These are phyloP conservation scores for Timema cristinae DNA, from an alignment of 2,888 invertebrate genomes.

Conservation along the genomic window DNA sequence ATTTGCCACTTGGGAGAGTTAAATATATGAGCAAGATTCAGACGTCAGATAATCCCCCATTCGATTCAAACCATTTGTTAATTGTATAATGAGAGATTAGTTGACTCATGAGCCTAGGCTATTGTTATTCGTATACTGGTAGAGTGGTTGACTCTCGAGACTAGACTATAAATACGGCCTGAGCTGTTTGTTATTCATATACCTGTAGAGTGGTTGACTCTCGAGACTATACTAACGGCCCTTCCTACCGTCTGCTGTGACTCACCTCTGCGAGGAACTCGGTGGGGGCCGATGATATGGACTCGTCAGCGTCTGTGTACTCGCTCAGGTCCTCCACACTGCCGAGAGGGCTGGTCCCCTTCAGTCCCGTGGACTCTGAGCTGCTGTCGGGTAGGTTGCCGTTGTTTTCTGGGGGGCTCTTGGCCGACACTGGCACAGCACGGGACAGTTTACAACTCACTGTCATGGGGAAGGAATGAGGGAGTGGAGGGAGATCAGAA, in stretches of 20 bases:
- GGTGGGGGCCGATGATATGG: slow-evolving; percentile 65
- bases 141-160: too few relatives aligned
- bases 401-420: not conserved
- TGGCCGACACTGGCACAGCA: not conserved
- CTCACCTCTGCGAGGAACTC: slow-evolving; percentile 71
- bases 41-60: too few relatives aligned
- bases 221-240: too few relatives aligned
- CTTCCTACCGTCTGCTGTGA: not conserved
- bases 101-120: not conserved
- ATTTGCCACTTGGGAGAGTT: too few relatives aligned
- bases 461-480: too few relatives aligned
- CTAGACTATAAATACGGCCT: not conserved
- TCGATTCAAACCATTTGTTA: too few relatives aligned
- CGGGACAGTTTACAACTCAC: too few relatives aligned
- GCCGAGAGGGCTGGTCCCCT: slow-evolving; percentile 23
- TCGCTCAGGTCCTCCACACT: slow-evolving; percentile 66
- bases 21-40: too few relatives aligned
- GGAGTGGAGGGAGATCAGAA: too few relatives aligned
- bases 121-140: not conserved
- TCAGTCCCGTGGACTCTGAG: not conserved
- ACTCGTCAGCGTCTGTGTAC: slow-evolving; percentile 66
- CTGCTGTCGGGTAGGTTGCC: not conserved
- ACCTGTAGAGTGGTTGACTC: not conserved
- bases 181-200: not conserved
- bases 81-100: not conserved